Base-by-base conservation (phyloP, 2,113 vertebrate genomes). In the Scartelaos histophorus region DNA sequence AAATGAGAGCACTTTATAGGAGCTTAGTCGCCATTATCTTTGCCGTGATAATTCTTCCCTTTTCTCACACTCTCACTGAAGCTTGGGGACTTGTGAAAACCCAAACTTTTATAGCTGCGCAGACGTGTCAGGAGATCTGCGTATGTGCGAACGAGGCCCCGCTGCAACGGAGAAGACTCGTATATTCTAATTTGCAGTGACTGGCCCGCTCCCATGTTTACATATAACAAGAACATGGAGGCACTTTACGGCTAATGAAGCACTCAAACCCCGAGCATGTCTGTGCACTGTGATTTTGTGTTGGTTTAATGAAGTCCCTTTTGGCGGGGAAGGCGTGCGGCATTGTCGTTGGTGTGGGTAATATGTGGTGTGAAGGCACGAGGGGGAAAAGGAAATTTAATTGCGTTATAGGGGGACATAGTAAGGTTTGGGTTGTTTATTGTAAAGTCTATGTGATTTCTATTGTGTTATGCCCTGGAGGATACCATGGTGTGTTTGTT, bases 281-380 rank as follows among this genome's bases (percentile, higher is more conserved):
- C 25, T 34, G 16, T 17, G 25, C 6, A 29, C 57, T 5, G 13
- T 22, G 12, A 12, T 13, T 25, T 24, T 58, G 56, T 58, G 56
- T 58, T 25, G 57, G 57, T 61, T 17, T 61, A 61, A 61, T 61
- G 25, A 61, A 61, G 58, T 61, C 58, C 58, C 58, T 34, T 61
- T 61, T 13, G 58, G 58, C 25, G 24, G 15, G 57, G 13, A 5
- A 7, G 17, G 13, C 13, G 5, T 13, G 22, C 13, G 7, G 13
- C 29, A 29, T 29, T 13, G 10, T 15, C 24, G 21, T 60, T 60
- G 15, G 57, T 15, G 5, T 29, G 22, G 57, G 13, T 60, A 60
- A 29, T 60, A 13, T 34, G 57, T 21, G 7, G n/a, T 7, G 7
- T 54, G 19, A 21, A n/a, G 51, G 2, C 19, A 19, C 19, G 49